Evolutionary conservation across 2,113 vertebrate species (phyloP).

Genomic region (Chaetodon auriga): DNA sequence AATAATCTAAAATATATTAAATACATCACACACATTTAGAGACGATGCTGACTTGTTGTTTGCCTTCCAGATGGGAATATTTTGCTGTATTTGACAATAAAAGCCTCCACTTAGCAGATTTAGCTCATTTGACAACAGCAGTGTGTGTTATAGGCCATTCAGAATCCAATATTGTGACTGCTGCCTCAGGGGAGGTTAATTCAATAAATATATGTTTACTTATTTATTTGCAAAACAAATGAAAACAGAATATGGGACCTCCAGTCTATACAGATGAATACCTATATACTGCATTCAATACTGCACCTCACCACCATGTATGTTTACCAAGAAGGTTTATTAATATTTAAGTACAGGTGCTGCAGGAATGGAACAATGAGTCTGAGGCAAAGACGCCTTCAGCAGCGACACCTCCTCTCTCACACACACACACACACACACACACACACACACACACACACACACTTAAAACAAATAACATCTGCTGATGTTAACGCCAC

Average conservation of each 20-base stretch:
- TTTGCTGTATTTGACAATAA: not conserved
- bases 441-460: not conserved
- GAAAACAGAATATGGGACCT: not conserved
- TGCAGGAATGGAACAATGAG: conserved; percentile 6
- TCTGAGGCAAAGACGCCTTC: conserved; percentile 15
- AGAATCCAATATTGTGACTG: not conserved
- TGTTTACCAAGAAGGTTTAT: conserved; percentile 41
- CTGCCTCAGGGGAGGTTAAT: not conserved
- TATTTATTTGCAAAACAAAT: not conserved
- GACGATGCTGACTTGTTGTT: no score
- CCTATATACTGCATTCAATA: not conserved
- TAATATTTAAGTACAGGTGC: conserved; percentile 13
- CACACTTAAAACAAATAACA: conserved; percentile 77
- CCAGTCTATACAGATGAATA: not conserved
- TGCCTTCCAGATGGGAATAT: not conserved
- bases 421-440: no score
- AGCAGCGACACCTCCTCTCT: conserved; percentile 7
- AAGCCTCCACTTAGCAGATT: not conserved
- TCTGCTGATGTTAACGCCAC: conserved; percentile 72
- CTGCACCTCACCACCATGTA: not conserved
- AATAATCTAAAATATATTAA: not conserved
- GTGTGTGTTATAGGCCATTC: not conserved
- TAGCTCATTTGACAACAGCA: not conserved
- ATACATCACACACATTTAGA: not conserved
- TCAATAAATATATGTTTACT: not conserved